A percentile compares a stretch with the other conserved stretches of the same genome.
Evolutionary conservation across 1,140 invertebrate species (phyloP).

Genomic region (Pseudachorutes palmiensis): DNA sequence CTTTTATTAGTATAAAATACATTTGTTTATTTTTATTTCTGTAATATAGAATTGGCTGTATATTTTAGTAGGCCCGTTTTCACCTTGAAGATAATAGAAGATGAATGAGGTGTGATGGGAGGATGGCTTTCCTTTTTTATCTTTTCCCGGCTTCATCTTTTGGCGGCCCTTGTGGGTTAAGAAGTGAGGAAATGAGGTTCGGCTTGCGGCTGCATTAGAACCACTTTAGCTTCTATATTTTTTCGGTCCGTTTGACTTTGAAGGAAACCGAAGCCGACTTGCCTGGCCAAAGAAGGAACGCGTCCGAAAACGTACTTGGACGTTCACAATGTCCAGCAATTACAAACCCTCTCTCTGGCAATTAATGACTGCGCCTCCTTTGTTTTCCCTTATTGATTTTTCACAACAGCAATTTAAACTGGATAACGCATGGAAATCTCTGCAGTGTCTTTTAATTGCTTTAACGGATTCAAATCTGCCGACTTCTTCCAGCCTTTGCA

Average conservation of each 20-base stretch:
- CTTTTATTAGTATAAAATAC: too few species aligned
- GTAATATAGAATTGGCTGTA: too few species aligned
- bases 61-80: too few species aligned
- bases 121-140: not conserved
- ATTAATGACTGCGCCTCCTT: too few species aligned
- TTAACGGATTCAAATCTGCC: too few species aligned
- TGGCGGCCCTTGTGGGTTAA: slow-evolving; percentile 1
- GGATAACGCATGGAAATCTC: too few species aligned
- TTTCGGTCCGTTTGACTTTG: slow-evolving; percentile 9
- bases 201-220: slow-evolving; percentile 5
- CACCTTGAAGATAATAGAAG: not conserved
- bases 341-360: not conserved
- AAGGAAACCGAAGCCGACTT: not conserved
- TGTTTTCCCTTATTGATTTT: too few species aligned
- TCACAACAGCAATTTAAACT: too few species aligned
- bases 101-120: slow-evolving; percentile 9
- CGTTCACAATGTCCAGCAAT: not conserved
- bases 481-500: too few species aligned
- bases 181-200: not conserved
- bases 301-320: not conserved
- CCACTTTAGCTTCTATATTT: slow-evolving; percentile 3
- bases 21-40: too few species aligned
- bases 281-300: not conserved
- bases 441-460: too few species aligned
- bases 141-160: not conserved